phyloP scores from a whole-genome alignment of 2,113 vertebrate genomes.

The Furnarius figulus region DNA sequence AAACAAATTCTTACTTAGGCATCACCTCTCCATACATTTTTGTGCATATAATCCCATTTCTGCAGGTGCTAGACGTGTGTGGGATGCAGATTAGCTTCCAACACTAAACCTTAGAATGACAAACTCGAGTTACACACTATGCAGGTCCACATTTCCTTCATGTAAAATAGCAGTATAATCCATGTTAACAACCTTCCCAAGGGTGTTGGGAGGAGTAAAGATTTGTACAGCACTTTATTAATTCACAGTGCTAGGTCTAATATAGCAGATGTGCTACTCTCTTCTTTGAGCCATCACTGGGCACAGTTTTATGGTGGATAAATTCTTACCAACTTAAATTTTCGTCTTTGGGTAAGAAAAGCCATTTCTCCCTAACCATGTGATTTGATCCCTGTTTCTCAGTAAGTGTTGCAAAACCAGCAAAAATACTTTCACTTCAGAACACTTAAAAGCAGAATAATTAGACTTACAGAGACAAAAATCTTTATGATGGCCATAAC shows the following conservation, averaged over 20 bases:
- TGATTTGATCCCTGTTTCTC: background rate
- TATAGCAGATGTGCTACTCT: background rate
- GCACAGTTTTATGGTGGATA: background rate
- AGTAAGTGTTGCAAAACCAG: background rate
- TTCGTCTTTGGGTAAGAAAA: background rate
- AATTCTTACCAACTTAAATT: background rate
- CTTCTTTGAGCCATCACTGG: background rate
- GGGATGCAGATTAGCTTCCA: background rate
- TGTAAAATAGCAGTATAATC: background rate
- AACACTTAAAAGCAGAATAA: background rate
- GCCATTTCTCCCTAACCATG: background rate
- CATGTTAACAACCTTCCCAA: background rate
- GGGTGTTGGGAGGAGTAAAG: background rate
- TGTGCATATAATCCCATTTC: background rate
- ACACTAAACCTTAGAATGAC: background rate
- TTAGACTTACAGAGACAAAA: background rate
- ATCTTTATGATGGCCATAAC: background rate
- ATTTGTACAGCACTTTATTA: background rate
- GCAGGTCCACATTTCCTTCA: background rate
- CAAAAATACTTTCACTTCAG: background rate
- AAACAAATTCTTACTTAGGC: background rate
- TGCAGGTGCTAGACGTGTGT: rapidly evolving
- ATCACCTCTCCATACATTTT: background rate
- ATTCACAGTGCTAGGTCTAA: background rate
- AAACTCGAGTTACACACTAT: background rate